phyloP scores from a whole-genome alignment of 2,888 invertebrate genomes.

The Xylophagus ater region DNA sequence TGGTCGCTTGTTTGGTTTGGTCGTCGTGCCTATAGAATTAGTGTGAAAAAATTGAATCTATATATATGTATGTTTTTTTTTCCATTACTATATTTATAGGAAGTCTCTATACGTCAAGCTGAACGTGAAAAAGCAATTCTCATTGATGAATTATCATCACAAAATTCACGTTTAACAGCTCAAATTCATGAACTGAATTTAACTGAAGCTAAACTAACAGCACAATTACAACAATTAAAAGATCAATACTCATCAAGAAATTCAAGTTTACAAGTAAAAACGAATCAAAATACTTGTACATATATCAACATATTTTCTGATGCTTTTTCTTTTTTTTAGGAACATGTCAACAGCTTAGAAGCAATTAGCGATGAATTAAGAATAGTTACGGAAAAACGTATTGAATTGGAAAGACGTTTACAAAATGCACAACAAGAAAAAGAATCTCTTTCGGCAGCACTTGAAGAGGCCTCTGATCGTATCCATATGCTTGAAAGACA shows the following conservation, averaged over 20 bases:
- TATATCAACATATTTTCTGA: not conserved
- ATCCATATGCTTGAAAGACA: conserved; percentile 76
- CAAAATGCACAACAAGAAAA: conserved; percentile 66
- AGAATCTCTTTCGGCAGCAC: conserved; percentile 61
- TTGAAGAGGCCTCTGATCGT: conserved; percentile 85
- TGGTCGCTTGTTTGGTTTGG: too few relatives aligned
- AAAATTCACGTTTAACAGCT: conserved; percentile 74
- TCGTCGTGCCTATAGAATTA: too few relatives aligned
- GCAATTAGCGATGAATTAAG: conserved; percentile 80
- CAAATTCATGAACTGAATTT: conserved; percentile 77
- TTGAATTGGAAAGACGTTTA: conserved; percentile 73
- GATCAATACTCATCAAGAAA: conserved; percentile 75
- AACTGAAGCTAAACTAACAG: conserved; percentile 65
- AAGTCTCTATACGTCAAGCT: conserved; percentile 35
- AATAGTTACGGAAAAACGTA: conserved; percentile 68
- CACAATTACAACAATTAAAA: conserved; percentile 68
- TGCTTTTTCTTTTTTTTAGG: conserved; percentile 40
- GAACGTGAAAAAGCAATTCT: conserved; percentile 72
- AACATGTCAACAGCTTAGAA: conserved; percentile 81
- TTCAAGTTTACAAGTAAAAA: conserved; percentile 53
- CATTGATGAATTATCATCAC: conserved; percentile 75
- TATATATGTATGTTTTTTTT: conserved; percentile 5
- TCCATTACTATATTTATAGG: conserved; percentile 20
- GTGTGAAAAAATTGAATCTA: not conserved
- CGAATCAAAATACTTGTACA: not conserved